Evolutionary conservation across 2,797 vertebrate species (phyloP).

Genomic region (Borostomias antarcticus): DNA sequence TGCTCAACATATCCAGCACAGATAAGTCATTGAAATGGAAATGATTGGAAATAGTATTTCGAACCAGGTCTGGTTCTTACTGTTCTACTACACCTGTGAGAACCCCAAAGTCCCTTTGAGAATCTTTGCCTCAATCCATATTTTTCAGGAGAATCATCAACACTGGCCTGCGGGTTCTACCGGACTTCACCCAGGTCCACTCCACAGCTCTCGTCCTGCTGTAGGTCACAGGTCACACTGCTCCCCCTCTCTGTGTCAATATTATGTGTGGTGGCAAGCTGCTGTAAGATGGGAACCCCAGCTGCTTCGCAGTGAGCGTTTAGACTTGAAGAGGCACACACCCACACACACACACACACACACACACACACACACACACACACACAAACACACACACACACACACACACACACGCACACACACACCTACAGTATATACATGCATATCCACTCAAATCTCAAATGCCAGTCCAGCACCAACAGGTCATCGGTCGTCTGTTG

Average conservation of each 20-base stretch:
- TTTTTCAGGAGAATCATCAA: conserved; percentile 88
- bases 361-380: not conserved
- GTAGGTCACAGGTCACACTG: conserved; percentile 71
- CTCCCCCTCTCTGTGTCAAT: not conserved
- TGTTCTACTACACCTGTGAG: conserved; percentile 6
- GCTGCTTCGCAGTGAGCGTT: not conserved
- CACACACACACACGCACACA: not conserved
- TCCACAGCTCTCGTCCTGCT: conserved; percentile 81
- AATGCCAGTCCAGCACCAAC: no score
- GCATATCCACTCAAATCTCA: no score
- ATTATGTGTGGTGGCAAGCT: not conserved
- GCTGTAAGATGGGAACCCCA: not conserved
- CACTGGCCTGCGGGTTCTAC: conserved; percentile 87
- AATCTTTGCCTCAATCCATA: no score
- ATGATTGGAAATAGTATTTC: no score
- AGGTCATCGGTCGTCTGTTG: no score
- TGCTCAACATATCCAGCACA: no score
- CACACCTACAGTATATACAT: no score
- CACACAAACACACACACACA: not conserved
- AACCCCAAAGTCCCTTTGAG: not conserved
- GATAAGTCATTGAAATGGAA: no score
- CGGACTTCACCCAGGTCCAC: conserved; percentile 85
- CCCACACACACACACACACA: conserved; percentile 1
- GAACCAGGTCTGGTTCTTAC: no score
- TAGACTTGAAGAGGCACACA: not conserved